A percentile compares a stretch with the other conserved stretches of the same genome.
These are phyloP conservation scores for Cotesia vestalis DNA, from an alignment of 1,140 invertebrate species.

Conservation along the genomic window DNA sequence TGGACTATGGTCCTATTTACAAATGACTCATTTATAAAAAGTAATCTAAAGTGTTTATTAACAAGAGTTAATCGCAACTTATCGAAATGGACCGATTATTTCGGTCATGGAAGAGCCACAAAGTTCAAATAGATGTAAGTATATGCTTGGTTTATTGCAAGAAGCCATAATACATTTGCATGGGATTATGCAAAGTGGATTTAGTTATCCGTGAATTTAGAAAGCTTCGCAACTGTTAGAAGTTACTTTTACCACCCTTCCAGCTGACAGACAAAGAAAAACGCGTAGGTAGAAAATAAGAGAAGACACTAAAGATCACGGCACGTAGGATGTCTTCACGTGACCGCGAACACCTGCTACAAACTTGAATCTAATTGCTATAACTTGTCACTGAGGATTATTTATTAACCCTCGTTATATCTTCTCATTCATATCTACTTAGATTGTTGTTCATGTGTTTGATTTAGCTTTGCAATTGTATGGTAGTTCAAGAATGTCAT, in stretches of 20 bases:
- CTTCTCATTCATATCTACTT: too few species aligned
- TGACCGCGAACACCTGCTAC: conserved; percentile 25
- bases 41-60: conserved; percentile 19
- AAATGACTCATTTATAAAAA: not conserved
- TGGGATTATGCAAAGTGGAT: conserved; percentile 45
- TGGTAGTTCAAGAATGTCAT: not conserved
- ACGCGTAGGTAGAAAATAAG: not conserved
- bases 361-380: conserved; percentile 34
- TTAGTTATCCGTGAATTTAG: conserved; percentile 33
- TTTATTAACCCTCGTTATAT: conserved; percentile 8
- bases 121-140: conserved; percentile 58
- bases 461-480: not conserved
- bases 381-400: not conserved
- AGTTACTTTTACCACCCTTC: not conserved
- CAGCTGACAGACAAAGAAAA: not conserved
- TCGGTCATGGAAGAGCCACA: conserved; percentile 58
- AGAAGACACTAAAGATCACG: not conserved
- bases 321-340: conserved; percentile 28
- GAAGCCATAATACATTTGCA: conserved; percentile 38
- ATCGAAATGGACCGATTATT: conserved; percentile 57
- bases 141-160: conserved; percentile 30
- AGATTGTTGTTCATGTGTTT: too few species aligned
- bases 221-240: conserved; percentile 20
- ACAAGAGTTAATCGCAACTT: not conserved
- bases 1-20: too few species aligned